Conservation (phyloP, 2,888 invertebrate species). For the Caenorhabditis uteleia region DNA sequence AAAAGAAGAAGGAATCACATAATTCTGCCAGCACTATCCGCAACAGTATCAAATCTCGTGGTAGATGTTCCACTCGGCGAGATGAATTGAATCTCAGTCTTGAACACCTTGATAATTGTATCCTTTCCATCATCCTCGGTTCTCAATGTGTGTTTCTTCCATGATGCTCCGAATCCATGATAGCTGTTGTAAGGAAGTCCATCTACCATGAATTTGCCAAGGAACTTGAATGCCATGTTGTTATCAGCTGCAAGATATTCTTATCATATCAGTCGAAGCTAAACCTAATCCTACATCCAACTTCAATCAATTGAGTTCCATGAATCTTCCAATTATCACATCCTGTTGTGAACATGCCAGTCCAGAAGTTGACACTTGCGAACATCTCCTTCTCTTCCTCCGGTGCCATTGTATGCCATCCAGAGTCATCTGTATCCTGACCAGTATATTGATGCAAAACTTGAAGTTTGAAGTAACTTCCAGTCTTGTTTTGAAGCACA, state of each 20-base stretch:
- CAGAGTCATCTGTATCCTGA: not conserved
- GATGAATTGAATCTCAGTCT: constrained; percentile 5
- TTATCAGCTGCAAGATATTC: not conserved
- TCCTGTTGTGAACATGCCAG: constrained; percentile 7
- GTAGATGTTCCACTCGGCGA: constrained; percentile 8
- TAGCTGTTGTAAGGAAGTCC: too few species aligned
- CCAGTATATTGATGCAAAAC: constrained; percentile 8
- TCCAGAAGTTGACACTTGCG: constrained; percentile 1
- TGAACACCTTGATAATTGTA: constrained; percentile 2
- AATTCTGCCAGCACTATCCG: too few species aligned
- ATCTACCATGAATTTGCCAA: too few species aligned
- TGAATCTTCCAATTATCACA: constrained; percentile 7
- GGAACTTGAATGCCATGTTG: too few species aligned
- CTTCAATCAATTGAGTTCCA: not conserved
- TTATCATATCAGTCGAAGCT: not conserved
- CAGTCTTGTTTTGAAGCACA: constrained; percentile 4
- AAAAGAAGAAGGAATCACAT: too few species aligned
- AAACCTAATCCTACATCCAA: not conserved
- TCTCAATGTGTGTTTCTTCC: constrained; percentile 10
- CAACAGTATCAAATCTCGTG: constrained; percentile 1
- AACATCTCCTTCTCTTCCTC: constrained; percentile 1
- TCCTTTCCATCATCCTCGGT: constrained; percentile 8
- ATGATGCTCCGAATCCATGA: not conserved
- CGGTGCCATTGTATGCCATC: not conserved
- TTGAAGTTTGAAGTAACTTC: constrained; percentile 3